Evolutionary conservation across 92 coral and sea anemone genomes (phyloP).

Genomic region (Bergia sp.): DNA sequence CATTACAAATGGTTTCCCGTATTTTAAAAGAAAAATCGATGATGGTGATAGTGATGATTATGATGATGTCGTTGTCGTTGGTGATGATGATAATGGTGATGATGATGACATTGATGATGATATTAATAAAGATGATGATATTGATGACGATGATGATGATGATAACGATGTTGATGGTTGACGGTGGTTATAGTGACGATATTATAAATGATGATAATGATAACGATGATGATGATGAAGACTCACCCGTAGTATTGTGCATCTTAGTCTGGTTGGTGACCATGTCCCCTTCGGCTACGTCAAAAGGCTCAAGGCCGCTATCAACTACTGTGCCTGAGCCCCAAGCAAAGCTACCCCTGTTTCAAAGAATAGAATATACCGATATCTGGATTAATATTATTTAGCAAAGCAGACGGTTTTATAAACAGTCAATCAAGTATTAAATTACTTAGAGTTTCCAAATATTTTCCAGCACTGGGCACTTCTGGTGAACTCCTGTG

Average conservation of each 20-base stretch:
- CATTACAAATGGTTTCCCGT: no score
- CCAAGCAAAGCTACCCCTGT: constrained; percentile 30
- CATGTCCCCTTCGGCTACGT: constrained; percentile 41
- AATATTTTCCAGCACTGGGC: constrained; percentile 61
- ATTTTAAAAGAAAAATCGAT: no score
- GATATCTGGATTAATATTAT: background rate
- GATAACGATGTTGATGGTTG: no score
- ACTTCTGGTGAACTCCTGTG: constrained; percentile 57
- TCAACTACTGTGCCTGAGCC: background rate
- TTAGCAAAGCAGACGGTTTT: background rate
- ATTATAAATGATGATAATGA: no score
- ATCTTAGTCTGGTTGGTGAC: constrained; percentile 43
- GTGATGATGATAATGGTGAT: no score
- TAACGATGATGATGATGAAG: no score
- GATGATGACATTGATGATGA: no score
- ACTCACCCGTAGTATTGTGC: constrained; percentile 49
- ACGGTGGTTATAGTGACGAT: no score
- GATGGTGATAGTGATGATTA: no score
- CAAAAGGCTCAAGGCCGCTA: constrained; percentile 49
- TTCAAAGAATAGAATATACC: background rate
- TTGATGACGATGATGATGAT: no score
- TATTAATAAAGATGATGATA: no score
- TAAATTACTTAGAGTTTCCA: constrained; percentile 49
- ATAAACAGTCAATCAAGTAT: background rate
- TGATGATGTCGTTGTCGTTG: no score